phyloP scores from a whole-genome alignment of 2,888 invertebrate species.

The Lathronympha strigana region DNA sequence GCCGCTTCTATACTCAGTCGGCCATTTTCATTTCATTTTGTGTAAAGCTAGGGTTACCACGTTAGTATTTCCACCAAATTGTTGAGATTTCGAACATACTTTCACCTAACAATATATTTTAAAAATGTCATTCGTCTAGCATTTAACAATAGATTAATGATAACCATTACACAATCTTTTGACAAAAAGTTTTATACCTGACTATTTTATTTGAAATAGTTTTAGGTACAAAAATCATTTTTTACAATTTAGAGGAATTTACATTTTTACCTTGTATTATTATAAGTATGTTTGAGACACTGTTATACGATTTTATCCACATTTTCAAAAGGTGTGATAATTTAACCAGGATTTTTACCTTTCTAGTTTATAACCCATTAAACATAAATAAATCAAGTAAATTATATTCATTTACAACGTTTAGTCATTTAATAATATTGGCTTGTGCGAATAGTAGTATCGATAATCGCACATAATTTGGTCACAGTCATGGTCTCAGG shows the following conservation, averaged over 20 bases:
- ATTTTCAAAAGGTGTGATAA: not conserved
- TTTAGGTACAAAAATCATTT: not conserved
- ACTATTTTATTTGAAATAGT: not conserved
- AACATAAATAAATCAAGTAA: not conserved
- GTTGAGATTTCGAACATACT: constrained; percentile 4
- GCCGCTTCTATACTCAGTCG: constrained; percentile 77
- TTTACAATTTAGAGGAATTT: not conserved
- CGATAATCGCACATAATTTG: not conserved
- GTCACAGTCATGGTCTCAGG: not conserved
- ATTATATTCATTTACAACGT: not conserved
- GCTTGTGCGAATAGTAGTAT: not conserved
- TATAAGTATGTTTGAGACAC: constrained; percentile 19
- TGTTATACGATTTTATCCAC: not conserved
- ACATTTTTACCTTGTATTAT: constrained; percentile 8
- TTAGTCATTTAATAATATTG: not conserved
- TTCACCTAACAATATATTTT: not conserved
- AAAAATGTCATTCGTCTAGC: not conserved
- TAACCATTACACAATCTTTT: not conserved
- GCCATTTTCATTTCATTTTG: constrained; percentile 74
- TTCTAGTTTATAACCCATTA: not conserved
- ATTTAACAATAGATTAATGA: not conserved
- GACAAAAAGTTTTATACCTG: not conserved
- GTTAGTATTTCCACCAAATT: not conserved
- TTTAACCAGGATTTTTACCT: not conserved
- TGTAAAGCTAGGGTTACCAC: constrained; percentile 22